Evolutionary conservation across 2,888 invertebrate genomes (phyloP).

Genomic region (Beris morrisii): DNA sequence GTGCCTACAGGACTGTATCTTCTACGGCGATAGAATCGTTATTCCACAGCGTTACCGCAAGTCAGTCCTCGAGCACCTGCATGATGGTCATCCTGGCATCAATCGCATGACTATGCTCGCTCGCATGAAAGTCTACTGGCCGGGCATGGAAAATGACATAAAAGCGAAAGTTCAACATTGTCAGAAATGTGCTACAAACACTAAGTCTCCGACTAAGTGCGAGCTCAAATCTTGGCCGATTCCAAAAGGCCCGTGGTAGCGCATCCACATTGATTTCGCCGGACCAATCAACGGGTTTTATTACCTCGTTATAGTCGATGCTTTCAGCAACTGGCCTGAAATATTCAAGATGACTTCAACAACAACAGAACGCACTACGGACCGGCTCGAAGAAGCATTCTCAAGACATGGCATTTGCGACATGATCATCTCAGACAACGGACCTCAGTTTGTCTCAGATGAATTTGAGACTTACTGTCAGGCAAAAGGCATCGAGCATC

Average conservation of each 20-base stretch:
- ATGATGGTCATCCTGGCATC: background rate
- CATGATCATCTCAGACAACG: background rate
- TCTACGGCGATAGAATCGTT: background rate
- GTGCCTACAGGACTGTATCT: constrained; percentile 1
- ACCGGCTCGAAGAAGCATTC: background rate
- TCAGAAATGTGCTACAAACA: background rate
- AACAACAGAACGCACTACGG: background rate
- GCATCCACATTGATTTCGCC: constrained; percentile 12
- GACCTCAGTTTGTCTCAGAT: background rate
- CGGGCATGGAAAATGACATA: constrained; percentile 2
- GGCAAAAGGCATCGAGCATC: constrained; percentile 1
- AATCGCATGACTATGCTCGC: background rate
- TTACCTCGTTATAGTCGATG: constrained; percentile 47
- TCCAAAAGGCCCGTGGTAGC: constrained; percentile 4
- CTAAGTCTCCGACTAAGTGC: no score
- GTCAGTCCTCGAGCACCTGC: background rate
- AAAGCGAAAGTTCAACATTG: background rate
- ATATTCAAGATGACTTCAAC: background rate
- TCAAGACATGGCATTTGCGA: background rate
- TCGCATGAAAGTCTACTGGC: background rate
- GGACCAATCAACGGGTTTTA: constrained; percentile 7
- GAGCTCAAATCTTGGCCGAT: constrained; percentile 34
- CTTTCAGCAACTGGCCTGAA: constrained; percentile 39
- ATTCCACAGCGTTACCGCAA: background rate
- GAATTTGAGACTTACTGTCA: background rate